Conservation (phyloP, 2,797 vertebrate species). For the Bradypodion pumilum region DNA sequence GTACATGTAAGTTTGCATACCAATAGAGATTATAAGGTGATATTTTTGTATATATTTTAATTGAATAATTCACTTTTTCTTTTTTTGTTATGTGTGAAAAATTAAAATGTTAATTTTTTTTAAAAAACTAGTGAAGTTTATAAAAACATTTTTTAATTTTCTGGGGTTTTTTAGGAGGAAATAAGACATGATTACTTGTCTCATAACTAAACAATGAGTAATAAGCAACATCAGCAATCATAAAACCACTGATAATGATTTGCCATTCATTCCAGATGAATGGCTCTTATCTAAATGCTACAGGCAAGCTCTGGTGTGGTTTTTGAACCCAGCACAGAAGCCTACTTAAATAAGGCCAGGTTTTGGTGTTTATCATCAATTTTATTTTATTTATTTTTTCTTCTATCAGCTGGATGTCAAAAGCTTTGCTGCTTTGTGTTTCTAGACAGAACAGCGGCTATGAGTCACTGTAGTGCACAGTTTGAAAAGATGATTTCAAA, state of each 20-base stretch:
- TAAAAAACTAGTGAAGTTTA: too few species aligned
- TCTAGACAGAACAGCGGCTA: neutral
- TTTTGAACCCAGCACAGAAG: neutral
- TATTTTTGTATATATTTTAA: too few species aligned
- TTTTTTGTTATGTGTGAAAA: too few species aligned
- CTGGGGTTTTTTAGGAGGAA: too few species aligned
- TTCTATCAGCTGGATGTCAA: conserved; percentile 15
- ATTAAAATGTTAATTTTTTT: too few species aligned
- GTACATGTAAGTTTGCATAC: too few species aligned
- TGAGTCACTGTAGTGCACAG: neutral
- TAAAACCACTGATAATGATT: neutral
- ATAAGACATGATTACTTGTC: too few species aligned
- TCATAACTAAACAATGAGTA: neutral
- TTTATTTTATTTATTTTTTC: neutral
- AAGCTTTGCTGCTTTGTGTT: neutral
- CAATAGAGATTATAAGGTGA: too few species aligned
- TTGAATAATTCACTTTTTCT: too few species aligned
- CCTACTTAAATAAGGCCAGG: neutral
- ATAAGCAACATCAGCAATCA: neutral
- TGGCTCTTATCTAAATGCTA: neutral
- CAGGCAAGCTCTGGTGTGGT: neutral
- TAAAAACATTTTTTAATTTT: too few species aligned
- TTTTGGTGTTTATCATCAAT: neutral
- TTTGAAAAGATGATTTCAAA: conserved; percentile 1
- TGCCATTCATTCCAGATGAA: neutral